Conservation (phyloP, 2,113 vertebrate species). For the Pelusios castaneus region DNA sequence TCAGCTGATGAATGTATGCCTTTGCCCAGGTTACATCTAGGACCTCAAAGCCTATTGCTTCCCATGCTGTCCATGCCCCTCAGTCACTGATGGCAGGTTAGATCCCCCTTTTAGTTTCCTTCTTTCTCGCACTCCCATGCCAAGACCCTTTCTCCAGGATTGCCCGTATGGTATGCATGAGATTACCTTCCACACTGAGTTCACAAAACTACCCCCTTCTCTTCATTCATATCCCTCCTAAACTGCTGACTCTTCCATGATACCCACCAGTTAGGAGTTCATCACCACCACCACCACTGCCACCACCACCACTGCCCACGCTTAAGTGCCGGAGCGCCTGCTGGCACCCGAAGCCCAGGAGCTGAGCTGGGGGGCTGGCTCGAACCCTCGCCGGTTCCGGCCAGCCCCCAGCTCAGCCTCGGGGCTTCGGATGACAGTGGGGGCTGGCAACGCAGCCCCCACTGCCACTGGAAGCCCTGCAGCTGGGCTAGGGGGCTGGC, state of each 20-base stretch:
- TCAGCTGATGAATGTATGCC: not conserved
- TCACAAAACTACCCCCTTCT: not conserved
- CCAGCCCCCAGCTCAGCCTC: no score
- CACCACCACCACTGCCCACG: no score
- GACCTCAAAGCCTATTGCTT: not conserved
- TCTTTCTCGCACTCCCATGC: not conserved
- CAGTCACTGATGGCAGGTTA: not conserved
- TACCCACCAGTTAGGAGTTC: rapidly evolving
- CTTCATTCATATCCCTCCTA: not conserved
- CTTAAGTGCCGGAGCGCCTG: no score
- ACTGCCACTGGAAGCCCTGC: no score
- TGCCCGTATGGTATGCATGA: not conserved
- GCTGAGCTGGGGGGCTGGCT: no score
- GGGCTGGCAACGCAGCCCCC: no score
- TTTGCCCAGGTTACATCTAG: not conserved
- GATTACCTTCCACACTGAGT: not conserved
- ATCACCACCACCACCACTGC: not conserved
- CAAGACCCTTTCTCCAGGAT: not conserved
- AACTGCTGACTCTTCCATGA: not conserved
- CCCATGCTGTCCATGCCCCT: not conserved
- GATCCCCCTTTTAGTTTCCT: not conserved
- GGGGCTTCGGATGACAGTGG: no score
- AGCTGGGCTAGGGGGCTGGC: no score
- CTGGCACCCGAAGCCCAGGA: no score
- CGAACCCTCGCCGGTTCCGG: no score